Base-by-base conservation (phyloP, 2,797 vertebrate species). In the Urosaurus nigricauda region DNA sequence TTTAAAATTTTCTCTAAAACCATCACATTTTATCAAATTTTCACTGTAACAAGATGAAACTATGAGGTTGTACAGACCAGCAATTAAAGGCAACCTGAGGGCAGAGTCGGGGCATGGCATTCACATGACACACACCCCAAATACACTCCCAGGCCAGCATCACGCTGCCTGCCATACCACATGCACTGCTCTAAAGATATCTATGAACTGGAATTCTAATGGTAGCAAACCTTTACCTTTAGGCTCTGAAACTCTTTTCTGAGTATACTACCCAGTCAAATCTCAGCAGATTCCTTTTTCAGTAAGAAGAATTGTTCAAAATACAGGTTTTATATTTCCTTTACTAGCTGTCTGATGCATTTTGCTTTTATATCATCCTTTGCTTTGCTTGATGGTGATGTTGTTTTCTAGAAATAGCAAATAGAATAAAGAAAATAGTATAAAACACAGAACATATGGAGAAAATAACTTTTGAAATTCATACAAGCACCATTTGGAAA, bases 281-380 rank as follows among this genome's bases (percentile, higher is more conserved):
- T 89, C 88, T 92, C 94, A 90, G 94, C 90, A 93, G 91, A 93
- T 89, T 91, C 79, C 84, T 87, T 81, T 93, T 94, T 88, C 87
- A 83, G 63, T 21, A 74, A 94, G 32, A 51, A 86, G 32, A 51
- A 86, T 71, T 92, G 74, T 8, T 93, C 58, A 88, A 93, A 91
- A 87, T 93, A 88, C 91, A 90, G 75, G 60, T 53, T 90, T 90
- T 70, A 78, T 85, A 87, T 89, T 89, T 89, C 92, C 94, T 88
- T 95, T 86, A 37, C 53, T 93, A 94, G 94, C 93, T 94, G 90
- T 94, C 92, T 88, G 87, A 92, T 85, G 87, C 91, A 86, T 56
- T 88, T 89, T 92, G 82, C 86, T 43, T 43, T 43, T 92, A 58
- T 51, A 19, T 79, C 90, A 93, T 79, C 89, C 81, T 93, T 65